Conservation (phyloP, 2,797 vertebrate genomes). For the Hoplostethus atlanticus region DNA sequence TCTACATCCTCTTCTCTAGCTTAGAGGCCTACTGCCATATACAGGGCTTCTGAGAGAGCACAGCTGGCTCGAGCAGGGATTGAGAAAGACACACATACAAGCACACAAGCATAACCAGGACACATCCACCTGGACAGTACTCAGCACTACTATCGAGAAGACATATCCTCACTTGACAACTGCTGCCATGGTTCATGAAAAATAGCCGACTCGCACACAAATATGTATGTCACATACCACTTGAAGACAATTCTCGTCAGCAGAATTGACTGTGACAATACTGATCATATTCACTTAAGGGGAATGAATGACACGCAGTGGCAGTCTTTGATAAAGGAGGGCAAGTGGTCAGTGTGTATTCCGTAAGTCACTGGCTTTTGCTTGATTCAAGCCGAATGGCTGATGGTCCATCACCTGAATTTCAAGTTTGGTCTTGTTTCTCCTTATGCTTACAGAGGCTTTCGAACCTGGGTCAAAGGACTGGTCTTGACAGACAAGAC, state of each 20-base stretch:
- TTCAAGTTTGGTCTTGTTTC: constrained; percentile 32
- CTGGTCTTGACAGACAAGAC: not conserved
- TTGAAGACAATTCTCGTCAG: constrained; percentile 33
- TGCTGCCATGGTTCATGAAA: constrained; percentile 63
- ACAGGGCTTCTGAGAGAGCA: constrained; percentile 87
- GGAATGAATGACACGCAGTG: constrained; percentile 1
- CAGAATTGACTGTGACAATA: constrained; percentile 26
- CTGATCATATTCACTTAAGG: constrained; percentile 3
- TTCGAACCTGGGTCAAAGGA: constrained; percentile 1
- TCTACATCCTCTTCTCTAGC: constrained; percentile 94
- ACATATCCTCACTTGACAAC: constrained; percentile 48
- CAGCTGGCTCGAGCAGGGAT: constrained; percentile 13
- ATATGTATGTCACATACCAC: constrained; percentile 29
- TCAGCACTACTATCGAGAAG: constrained; percentile 27
- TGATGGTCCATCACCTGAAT: constrained; percentile 27
- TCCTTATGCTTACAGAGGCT: constrained; percentile 14
- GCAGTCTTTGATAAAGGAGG: not conserved
- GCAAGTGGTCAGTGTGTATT: constrained; percentile 25
- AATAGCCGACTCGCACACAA: constrained; percentile 10
- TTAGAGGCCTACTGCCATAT: constrained; percentile 97
- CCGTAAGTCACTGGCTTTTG: constrained; percentile 34
- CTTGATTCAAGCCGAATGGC: constrained; percentile 19
- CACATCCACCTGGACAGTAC: constrained; percentile 33
- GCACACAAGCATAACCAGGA: constrained; percentile 29
- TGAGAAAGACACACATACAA: constrained; percentile 20